Conservation (phyloP, 64 coral and sea anemone genomes). For the Pocillopora damicornis region DNA sequence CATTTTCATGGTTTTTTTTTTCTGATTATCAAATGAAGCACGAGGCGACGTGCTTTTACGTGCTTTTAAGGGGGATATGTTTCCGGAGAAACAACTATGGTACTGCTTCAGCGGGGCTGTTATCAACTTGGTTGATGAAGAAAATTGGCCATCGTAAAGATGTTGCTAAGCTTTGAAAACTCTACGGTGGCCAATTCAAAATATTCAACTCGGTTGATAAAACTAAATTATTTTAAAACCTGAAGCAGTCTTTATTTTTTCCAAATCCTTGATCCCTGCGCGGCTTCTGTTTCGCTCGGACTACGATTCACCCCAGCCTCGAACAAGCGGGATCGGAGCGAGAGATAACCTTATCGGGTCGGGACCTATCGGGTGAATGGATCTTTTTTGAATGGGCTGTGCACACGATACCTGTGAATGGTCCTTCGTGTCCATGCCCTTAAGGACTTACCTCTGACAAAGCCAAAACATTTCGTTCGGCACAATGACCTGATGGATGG, state of each 20-base stretch:
- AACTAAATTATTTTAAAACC: too few relatives aligned
- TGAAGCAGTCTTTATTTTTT: too few relatives aligned
- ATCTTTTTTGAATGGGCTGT: background rate
- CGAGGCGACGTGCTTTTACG: too few relatives aligned
- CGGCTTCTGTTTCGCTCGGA: background rate
- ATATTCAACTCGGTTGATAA: too few relatives aligned
- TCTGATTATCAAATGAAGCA: background rate
- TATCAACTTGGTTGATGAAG: too few relatives aligned
- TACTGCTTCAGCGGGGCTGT: too few relatives aligned
- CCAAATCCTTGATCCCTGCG: background rate
- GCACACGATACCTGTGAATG: background rate
- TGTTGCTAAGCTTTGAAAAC: too few relatives aligned
- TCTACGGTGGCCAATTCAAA: too few relatives aligned
- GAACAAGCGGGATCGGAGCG: background rate
- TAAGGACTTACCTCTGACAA: background rate
- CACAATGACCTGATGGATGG: constrained; percentile 18
- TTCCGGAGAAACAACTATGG: too few relatives aligned
- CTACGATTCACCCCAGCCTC: background rate
- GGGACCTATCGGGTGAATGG: background rate
- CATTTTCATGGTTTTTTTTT: background rate
- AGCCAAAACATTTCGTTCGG: background rate
- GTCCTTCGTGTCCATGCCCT: constrained; percentile 4
- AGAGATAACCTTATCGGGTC: too few relatives aligned
- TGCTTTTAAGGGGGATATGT: background rate
- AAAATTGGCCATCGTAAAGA: too few relatives aligned